phyloP scores from a whole-genome alignment of 2,888 invertebrate genomes.

The Scaptomyza reducta region DNA sequence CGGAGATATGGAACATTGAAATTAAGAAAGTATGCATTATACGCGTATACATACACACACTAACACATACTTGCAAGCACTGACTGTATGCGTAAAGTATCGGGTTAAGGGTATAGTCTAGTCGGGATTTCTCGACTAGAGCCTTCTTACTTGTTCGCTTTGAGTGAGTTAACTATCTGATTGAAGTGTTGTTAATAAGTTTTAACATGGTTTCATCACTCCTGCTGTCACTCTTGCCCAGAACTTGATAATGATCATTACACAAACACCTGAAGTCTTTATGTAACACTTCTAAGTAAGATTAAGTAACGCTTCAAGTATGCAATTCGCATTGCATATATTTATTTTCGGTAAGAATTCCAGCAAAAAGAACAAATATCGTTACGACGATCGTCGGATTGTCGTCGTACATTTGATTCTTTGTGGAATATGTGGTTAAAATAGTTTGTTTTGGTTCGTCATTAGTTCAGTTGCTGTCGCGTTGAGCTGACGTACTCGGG shows the following conservation, averaged over 20 bases:
- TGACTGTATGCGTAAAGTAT: too few relatives aligned
- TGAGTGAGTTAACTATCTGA: too few relatives aligned
- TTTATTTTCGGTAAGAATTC: conserved; percentile 2
- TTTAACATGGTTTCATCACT: neutral
- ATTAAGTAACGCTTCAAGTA: conserved; percentile 28
- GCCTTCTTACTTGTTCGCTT: too few relatives aligned
- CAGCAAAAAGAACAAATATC: neutral
- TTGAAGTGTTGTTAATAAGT: neutral
- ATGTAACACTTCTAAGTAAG: conserved; percentile 9
- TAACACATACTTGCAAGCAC: too few relatives aligned
- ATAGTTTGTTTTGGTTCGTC: neutral
- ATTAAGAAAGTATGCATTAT: too few relatives aligned
- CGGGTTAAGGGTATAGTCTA: too few relatives aligned
- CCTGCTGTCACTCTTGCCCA: too few relatives aligned
- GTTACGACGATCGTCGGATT: conserved; percentile 1
- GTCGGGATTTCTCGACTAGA: too few relatives aligned
- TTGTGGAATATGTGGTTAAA: conserved; percentile 14
- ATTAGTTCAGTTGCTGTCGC: conserved; percentile 47
- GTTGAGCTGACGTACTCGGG: conserved; percentile 56
- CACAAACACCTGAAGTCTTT: neutral
- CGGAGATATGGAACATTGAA: too few relatives aligned
- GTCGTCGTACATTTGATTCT: neutral
- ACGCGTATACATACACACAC: too few relatives aligned
- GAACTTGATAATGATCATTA: too few relatives aligned
- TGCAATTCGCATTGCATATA: conserved; percentile 14